phyloP scores from a whole-genome alignment of 2,113 vertebrate species.

The Tympanuchus pallidicinctus region DNA sequence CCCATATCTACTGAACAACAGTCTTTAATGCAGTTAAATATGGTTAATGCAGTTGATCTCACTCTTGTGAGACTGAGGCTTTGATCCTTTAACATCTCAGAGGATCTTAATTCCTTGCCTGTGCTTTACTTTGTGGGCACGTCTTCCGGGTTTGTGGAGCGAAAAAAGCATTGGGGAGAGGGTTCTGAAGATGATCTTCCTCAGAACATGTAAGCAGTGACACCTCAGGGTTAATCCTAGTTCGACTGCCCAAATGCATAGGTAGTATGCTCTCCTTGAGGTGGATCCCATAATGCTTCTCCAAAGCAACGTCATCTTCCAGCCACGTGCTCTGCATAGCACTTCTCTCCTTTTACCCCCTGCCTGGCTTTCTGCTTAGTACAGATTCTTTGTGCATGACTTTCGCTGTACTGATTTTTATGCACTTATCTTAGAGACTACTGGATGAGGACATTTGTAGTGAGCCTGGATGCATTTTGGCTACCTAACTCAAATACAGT shows the following conservation, averaged over 20 bases:
- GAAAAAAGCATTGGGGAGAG: neutral
- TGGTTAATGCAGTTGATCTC: neutral
- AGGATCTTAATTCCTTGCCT: neutral
- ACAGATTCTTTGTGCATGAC: neutral
- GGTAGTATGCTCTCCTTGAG: neutral
- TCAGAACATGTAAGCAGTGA: neutral
- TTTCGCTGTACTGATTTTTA: neutral
- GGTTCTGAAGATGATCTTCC: neutral
- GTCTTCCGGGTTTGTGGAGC: neutral
- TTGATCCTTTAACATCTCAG: neutral
- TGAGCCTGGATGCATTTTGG: neutral
- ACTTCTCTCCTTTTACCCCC: neutral
- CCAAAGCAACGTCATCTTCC: neutral
- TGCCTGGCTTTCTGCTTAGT: neutral
- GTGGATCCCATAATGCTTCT: neutral
- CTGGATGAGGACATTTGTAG: neutral
- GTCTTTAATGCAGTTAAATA: neutral
- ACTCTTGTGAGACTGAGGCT: neutral
- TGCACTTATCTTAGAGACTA: neutral
- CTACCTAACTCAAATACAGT: neutral
- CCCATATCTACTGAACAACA: accelerated
- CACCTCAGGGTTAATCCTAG: neutral
- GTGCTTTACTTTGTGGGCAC: neutral
- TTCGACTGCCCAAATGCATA: neutral
- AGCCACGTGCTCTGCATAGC: neutral